These are phyloP conservation scores for Lymantria monacha DNA, from an alignment of 2,888 invertebrate species.

Conservation along the genomic window DNA sequence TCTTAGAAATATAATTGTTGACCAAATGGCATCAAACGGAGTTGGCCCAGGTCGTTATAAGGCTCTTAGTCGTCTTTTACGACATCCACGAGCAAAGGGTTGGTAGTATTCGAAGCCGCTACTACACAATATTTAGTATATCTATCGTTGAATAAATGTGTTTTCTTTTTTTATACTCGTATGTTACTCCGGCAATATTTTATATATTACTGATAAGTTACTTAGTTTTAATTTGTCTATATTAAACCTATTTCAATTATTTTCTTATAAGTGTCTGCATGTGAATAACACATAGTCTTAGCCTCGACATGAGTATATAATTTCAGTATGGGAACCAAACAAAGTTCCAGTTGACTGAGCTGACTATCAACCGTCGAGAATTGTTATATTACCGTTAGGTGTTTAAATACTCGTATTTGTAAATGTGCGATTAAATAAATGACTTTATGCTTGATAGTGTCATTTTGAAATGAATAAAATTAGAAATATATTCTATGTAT, in stretches of 20 bases:
- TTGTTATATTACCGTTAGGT: constrained; percentile 49
- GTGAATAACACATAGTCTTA: constrained; percentile 23
- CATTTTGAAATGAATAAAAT: constrained; percentile 2
- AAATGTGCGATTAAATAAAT: constrained; percentile 20
- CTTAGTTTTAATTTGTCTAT: neutral
- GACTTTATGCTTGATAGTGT: constrained; percentile 2
- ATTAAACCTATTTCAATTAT: neutral
- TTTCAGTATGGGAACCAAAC: constrained; percentile 62
- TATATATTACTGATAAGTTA: too few relatives aligned
- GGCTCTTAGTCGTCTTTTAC: too few relatives aligned
- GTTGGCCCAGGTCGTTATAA: too few relatives aligned
- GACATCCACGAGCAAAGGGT: too few relatives aligned
- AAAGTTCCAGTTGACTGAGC: constrained; percentile 49
- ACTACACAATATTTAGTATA: too few relatives aligned
- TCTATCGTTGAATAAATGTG: too few relatives aligned
- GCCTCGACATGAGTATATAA: constrained; percentile 50
- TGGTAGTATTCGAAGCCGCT: too few relatives aligned
- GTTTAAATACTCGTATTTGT: constrained; percentile 18
- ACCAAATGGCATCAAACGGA: too few relatives aligned
- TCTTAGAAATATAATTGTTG: too few relatives aligned
- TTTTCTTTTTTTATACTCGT: too few relatives aligned
- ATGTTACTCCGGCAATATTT: too few relatives aligned
- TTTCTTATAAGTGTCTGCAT: constrained; percentile 12
- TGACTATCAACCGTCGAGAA: constrained; percentile 36
- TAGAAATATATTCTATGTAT: too few relatives aligned